These are phyloP conservation scores for Arenaria interpres DNA, from an alignment of 2,113 vertebrate genomes.

Conservation along the genomic window DNA sequence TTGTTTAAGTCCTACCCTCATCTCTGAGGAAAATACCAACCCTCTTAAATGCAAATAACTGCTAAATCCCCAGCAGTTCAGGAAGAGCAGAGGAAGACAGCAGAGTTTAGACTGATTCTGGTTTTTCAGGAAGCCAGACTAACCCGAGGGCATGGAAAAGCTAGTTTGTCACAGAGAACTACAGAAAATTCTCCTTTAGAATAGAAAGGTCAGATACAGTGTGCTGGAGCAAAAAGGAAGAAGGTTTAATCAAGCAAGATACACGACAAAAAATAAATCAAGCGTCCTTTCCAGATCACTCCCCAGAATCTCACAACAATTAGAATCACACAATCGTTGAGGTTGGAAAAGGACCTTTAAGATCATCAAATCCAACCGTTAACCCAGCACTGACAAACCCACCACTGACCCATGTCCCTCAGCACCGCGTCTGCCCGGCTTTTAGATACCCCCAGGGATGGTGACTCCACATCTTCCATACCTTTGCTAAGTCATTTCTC, in stretches of 20 bases:
- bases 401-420: neutral
- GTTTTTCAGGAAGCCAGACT: neutral
- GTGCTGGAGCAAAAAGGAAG: neutral
- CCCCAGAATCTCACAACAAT: neutral
- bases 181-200: neutral
- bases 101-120: neutral
- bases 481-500: neutral
- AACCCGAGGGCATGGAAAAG: neutral
- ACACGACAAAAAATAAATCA: neutral
- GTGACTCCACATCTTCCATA: neutral
- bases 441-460: neutral
- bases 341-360: neutral
- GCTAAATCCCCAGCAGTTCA: neutral
- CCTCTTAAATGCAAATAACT: neutral
- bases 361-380: neutral
- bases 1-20: neutral
- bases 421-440: neutral
- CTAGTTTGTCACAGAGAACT: neutral
- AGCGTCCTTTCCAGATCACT: neutral
- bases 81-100: neutral
- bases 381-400: neutral
- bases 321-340: neutral
- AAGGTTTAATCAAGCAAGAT: neutral
- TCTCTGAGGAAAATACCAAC: neutral
- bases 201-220: rapidly evolving